phyloP scores from a whole-genome alignment of 1,140 invertebrate genomes.

The Ganaspis sp. region DNA sequence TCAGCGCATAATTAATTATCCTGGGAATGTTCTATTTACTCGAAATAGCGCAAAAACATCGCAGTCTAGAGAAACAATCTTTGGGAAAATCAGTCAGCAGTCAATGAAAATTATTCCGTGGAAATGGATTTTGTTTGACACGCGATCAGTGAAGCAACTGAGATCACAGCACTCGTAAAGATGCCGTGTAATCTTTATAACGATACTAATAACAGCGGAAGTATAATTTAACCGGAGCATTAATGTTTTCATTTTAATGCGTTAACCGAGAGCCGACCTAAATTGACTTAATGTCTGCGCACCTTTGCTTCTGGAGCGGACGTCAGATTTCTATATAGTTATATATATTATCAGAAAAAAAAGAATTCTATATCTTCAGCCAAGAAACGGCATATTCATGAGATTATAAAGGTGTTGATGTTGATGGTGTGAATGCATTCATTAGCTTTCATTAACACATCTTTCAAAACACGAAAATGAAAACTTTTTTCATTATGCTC shows the following conservation, averaged over 20 bases:
- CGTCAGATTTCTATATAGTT: conserved; percentile 16
- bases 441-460: not conserved
- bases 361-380: not conserved
- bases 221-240: conserved; percentile 25
- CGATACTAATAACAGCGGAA: conserved; percentile 21
- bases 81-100: not conserved
- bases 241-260: conserved; percentile 23
- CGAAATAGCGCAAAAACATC: too few relatives aligned
- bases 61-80: not conserved
- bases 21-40: too few relatives aligned
- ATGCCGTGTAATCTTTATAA: conserved; percentile 16
- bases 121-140: not conserved
- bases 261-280: conserved; percentile 26
- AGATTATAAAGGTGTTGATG: conserved; percentile 6
- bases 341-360: not conserved
- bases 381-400: not conserved
- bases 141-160: conserved; percentile 1
- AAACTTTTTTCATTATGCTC: not conserved
- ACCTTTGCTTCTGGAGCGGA: conserved; percentile 5
- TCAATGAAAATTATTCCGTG: conserved; percentile 17
- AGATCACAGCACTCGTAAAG: not conserved
- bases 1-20: too few relatives aligned
- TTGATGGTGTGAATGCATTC: not conserved
- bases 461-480: not conserved
- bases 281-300: not conserved